phyloP scores from a whole-genome alignment of 2,888 invertebrate genomes.

The Hyppa rectilinea region DNA sequence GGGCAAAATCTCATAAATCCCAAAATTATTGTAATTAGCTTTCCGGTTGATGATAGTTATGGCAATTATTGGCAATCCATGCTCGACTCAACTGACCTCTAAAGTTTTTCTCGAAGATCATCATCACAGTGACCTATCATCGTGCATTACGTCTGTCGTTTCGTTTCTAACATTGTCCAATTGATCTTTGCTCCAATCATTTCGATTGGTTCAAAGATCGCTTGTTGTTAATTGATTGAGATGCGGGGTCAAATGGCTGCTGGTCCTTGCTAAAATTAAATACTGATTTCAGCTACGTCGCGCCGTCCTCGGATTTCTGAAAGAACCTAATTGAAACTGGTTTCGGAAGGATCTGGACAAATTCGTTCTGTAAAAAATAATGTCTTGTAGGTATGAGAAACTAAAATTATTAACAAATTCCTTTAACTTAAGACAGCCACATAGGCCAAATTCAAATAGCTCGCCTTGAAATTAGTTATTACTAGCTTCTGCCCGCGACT shows the following conservation, averaged over 20 bases:
- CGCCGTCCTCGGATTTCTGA: background rate
- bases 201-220: conserved; percentile 38
- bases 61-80: background rate
- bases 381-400: background rate
- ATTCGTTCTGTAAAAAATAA: background rate
- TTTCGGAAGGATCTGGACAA: background rate
- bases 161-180: conserved; percentile 15
- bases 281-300: conserved; percentile 19
- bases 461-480: too few relatives aligned
- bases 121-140: background rate
- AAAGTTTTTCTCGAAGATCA: background rate
- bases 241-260: conserved; percentile 36
- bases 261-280: background rate
- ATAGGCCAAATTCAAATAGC: too few relatives aligned
- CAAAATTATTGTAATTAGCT: background rate
- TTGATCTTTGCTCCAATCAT: conserved; percentile 42
- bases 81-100: background rate
- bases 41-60: background rate
- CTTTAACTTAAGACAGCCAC: too few relatives aligned
- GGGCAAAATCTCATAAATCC: background rate
- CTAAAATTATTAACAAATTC: background rate
- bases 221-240: conserved; percentile 38
- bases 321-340: background rate
- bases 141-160: background rate
- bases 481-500: too few relatives aligned